Evolutionary conservation across 2,888 invertebrate genomes (phyloP).

Genomic region (Drosophila cognata): DNA sequence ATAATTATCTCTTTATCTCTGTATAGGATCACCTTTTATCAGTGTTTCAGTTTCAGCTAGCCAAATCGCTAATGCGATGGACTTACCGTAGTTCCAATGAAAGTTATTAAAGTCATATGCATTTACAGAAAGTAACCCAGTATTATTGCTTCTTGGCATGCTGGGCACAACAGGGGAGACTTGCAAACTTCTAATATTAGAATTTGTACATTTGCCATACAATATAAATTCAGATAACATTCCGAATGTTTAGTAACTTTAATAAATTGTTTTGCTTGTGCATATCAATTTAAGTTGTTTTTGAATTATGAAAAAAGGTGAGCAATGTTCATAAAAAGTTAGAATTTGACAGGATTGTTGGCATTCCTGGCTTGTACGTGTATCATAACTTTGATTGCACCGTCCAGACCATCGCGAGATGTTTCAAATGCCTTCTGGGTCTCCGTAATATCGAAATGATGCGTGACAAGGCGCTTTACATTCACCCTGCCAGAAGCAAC

Average conservation of each 20-base stretch:
- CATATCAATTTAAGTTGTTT: background rate
- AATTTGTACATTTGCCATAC: background rate
- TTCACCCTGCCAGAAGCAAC: slow-evolving; percentile 91
- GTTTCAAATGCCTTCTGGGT: slow-evolving; percentile 93
- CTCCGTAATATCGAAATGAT: slow-evolving; percentile 91
- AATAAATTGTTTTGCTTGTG: background rate
- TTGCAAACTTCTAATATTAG: background rate
- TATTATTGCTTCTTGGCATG: background rate
- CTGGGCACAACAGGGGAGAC: background rate
- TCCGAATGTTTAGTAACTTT: background rate
- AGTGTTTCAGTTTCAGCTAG: background rate
- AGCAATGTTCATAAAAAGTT: background rate
- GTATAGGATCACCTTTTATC: background rate
- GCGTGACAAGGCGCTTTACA: slow-evolving; percentile 93
- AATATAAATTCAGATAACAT: background rate
- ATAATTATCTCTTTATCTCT: slow-evolving; percentile 1
- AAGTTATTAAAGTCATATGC: background rate
- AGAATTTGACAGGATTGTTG: slow-evolving; percentile 85
- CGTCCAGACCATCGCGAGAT: slow-evolving; percentile 89
- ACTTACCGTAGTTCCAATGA: background rate
- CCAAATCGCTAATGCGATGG: background rate
- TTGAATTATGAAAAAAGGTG: background rate
- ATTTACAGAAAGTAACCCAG: background rate
- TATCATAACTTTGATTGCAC: slow-evolving; percentile 95
- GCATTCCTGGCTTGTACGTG: slow-evolving; percentile 87